A percentile compares a stretch with the other conserved stretches of the same genome.
Conservation (phyloP, 2,888 invertebrate genomes). For the Melolontha melolontha region DNA sequence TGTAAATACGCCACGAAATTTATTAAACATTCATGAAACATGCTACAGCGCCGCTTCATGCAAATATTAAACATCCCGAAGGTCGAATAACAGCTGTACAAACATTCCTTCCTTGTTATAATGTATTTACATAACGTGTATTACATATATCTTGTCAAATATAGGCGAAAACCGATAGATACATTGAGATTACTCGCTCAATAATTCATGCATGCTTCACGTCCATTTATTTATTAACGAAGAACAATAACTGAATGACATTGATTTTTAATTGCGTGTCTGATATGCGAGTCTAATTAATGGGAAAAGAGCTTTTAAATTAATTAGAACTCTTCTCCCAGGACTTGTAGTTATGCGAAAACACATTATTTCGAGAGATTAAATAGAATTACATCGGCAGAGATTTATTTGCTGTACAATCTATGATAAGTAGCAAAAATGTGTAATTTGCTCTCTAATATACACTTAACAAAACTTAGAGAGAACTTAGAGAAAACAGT, state of each 20-base stretch:
- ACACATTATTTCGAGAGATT: too few relatives aligned
- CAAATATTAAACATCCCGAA: constrained; percentile 6
- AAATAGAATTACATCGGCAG: too few relatives aligned
- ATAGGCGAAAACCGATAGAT: neutral
- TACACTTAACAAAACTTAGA: too few relatives aligned
- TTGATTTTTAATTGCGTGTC: constrained; percentile 15
- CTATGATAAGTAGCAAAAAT: too few relatives aligned
- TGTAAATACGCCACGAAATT: neutral
- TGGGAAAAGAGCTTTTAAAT: neutral
- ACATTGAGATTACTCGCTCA: too few relatives aligned
- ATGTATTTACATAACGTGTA: neutral
- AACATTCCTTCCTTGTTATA: constrained; percentile 7
- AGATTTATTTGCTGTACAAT: too few relatives aligned
- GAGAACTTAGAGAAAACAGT: too few relatives aligned
- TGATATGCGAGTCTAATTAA: neutral
- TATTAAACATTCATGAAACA: neutral
- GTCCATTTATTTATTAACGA: neutral
- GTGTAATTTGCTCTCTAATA: too few relatives aligned
- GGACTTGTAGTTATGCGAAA: too few relatives aligned
- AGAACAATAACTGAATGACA: neutral
- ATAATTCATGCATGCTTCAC: too few relatives aligned
- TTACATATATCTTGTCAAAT: neutral
- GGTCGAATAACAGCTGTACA: constrained; percentile 16
- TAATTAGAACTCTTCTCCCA: too few relatives aligned
- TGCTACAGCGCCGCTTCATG: neutral